Evolutionary conservation across 2,888 invertebrate species (phyloP).

Genomic region (Callinectes sapidus): DNA sequence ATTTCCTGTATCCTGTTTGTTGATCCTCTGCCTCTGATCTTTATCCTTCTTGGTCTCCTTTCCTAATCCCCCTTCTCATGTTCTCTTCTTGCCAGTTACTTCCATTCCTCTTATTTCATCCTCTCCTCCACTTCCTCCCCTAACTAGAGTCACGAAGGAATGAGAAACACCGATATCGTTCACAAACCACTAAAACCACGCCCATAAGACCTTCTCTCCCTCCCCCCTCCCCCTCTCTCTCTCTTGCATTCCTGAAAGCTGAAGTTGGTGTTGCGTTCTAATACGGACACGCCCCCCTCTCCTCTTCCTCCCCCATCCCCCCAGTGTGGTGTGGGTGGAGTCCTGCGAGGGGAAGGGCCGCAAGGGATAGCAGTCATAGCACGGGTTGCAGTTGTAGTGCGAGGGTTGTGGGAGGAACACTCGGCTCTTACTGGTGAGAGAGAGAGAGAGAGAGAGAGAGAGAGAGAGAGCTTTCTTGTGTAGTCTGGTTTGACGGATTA

Average conservation of each 20-base stretch:
- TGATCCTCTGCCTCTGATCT: not conserved
- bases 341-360: not conserved
- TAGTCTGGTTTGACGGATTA: too few species aligned
- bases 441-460: constrained; percentile 19
- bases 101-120: not conserved
- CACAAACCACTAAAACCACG: too few species aligned
- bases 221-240: not conserved
- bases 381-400: not conserved
- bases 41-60: not conserved
- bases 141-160: not conserved
- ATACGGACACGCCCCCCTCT: constrained; percentile 24
- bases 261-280: not conserved
- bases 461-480: not conserved
- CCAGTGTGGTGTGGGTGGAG: not conserved
- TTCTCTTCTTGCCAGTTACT: not conserved
- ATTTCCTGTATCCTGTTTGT: not conserved
- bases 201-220: too few species aligned
- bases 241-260: not conserved
- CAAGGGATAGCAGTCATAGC: not conserved
- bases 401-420: not conserved
- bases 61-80: not conserved
- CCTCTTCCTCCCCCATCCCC: not conserved
- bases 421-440: not conserved
- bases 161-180: not conserved
- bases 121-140: not conserved